Evolutionary conservation across 2,797 vertebrate species (phyloP), one percentile per base, ranked within the genome.

Genomic region (Acanthiza pusilla): DNA sequence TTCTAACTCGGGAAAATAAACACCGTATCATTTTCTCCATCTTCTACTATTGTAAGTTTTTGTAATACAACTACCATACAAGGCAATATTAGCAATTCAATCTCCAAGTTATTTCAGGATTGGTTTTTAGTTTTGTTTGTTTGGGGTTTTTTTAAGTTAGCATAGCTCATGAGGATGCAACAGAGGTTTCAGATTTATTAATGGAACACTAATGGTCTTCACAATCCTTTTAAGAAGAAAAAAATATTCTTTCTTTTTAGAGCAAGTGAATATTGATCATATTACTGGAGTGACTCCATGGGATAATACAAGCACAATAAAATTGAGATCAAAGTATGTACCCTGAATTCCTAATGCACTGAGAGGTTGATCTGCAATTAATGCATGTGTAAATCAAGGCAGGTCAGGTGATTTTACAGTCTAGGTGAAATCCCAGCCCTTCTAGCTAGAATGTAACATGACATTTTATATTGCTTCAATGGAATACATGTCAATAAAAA

Each of bases 251-350:
- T 16, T 57, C 53, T 68, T 77, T 78, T 83, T 76, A 71, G 67
- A 89, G 85, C 36, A 82, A 79, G 32, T 76, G 15, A 76, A 19
- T 91, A 95, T 94, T 85, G 94, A 94, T 92, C 77, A 14, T 48
- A 71, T 29, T 42, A 17, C 45, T 89, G 72, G 57, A 63, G 36
- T 88, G 61, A 82, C 53, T 89, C 75, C 42, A 36, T 29, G 25
- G 11, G 26, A 22, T 47, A 93, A 63, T 83, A 91, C 50, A 87
- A 91, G 57, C 61, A 67, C 68, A 42, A 40, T 80, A 63, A 88
- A 85, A 77, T 54, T 34, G 45, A 77, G 40, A 88, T 57, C 36
- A 65, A 72, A 93, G 18, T 51, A 50, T 47, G 55, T n/a, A 80
- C 54, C 61, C 58, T 66, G 70, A 75, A 65, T 65, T 74, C 58